Conservation (phyloP, 2,888 invertebrate species). For the Hypercompe scribonia region DNA sequence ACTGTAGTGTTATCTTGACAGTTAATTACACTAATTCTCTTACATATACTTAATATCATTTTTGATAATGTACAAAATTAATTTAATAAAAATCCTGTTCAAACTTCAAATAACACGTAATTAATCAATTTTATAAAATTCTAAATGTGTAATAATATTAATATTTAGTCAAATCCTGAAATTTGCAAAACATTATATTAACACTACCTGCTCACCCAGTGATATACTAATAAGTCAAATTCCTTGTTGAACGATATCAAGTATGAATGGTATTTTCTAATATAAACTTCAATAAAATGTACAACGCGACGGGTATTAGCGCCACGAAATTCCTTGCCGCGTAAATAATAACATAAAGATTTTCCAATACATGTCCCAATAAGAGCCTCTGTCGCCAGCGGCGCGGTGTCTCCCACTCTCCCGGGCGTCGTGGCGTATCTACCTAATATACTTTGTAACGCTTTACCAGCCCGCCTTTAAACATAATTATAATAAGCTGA, state of each 20-base stretch:
- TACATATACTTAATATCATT: not conserved
- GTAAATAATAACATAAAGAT: constrained; percentile 81
- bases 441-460: constrained; percentile 42
- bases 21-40: constrained; percentile 55
- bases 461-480: constrained; percentile 35
- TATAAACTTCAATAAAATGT: constrained; percentile 78
- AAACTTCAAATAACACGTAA: not conserved
- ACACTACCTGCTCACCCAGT: constrained; percentile 42
- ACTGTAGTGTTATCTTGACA: constrained; percentile 51
- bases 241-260: constrained; percentile 58
- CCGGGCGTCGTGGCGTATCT: constrained; percentile 27
- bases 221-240: constrained; percentile 58
- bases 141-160: not conserved
- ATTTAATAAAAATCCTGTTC: not conserved
- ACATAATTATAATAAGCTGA: constrained; percentile 46
- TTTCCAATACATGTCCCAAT: constrained; percentile 77
- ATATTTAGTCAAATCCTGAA: constrained; percentile 57
- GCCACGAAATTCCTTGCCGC: constrained; percentile 70
- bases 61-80: not conserved
- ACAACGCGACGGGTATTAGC: constrained; percentile 76
- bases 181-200: constrained; percentile 39
- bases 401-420: constrained; percentile 24
- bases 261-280: constrained; percentile 75
- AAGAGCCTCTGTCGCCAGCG: constrained; percentile 52
- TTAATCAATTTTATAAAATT: not conserved